phyloP scores from a whole-genome alignment of 2,113 vertebrate species.

The Neoarius graeffei region DNA sequence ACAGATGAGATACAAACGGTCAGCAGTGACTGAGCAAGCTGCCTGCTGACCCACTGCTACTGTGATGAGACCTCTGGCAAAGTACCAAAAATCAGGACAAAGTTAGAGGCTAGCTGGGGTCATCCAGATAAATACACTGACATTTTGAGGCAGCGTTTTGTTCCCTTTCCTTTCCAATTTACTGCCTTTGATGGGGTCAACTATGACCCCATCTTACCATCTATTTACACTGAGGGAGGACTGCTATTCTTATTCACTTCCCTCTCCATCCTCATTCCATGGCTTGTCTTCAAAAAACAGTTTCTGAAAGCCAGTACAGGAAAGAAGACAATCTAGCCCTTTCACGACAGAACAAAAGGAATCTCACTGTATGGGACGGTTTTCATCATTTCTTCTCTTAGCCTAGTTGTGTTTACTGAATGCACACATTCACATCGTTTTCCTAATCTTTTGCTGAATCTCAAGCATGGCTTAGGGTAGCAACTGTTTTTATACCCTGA shows the following conservation, averaged over 20 bases:
- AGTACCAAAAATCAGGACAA: constrained; percentile 48
- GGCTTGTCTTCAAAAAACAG: neutral
- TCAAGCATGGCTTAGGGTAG: neutral
- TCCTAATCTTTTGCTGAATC: neutral
- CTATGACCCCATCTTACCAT: neutral
- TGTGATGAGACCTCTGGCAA: constrained; percentile 45
- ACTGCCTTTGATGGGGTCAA: constrained; percentile 33
- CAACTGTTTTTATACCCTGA: neutral
- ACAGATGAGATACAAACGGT: constrained; percentile 49
- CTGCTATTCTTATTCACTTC: constrained; percentile 24
- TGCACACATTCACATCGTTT: neutral
- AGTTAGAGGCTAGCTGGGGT: constrained; percentile 48
- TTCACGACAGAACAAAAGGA: neutral
- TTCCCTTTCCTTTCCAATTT: constrained; percentile 39
- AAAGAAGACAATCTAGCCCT: neutral
- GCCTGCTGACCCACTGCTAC: constrained; percentile 51
- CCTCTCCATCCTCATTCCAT: neutral
- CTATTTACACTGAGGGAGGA: constrained; percentile 10
- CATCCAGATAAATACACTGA: constrained; percentile 35
- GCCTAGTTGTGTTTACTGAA: constrained; percentile 9
- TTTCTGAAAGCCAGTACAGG: neutral
- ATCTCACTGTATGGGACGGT: neutral
- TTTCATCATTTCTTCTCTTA: neutral
- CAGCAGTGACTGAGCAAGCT: constrained; percentile 40
- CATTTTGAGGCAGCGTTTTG: constrained; percentile 33